Percentiles rank a stretch among this genome's conserved stretches.
Evolutionary conservation across 2,797 vertebrate species (phyloP).

Genomic region (Pristis pectinata): DNA sequence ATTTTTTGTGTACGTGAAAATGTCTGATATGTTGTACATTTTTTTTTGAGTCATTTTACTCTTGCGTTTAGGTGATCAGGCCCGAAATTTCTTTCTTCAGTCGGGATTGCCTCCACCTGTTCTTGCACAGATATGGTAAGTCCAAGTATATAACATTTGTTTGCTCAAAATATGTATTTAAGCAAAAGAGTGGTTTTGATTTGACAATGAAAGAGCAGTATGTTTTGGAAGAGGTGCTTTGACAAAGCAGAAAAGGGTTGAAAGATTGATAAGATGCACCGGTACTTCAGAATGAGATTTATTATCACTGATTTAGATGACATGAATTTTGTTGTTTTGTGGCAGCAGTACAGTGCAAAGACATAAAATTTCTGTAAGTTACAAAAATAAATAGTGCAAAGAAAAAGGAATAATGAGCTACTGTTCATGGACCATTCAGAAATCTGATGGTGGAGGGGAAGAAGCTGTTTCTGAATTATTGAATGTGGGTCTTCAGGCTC

Average conservation of each 20-base stretch:
- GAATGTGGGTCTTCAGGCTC: too few species aligned
- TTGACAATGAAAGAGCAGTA: background rate
- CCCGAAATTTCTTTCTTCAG: constrained; percentile 82
- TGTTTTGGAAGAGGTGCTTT: background rate
- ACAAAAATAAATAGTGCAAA: too few species aligned
- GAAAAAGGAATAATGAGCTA: too few species aligned
- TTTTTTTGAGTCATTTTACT: constrained; percentile 38
- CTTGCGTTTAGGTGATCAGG: constrained; percentile 82
- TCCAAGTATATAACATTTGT: constrained; percentile 40
- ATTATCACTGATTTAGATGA: too few species aligned
- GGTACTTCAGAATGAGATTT: background rate
- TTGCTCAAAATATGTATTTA: background rate
- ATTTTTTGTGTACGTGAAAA: background rate
- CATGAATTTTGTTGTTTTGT: too few species aligned
- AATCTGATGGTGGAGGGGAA: too few species aligned
- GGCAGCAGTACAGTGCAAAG: too few species aligned
- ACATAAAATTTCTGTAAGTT: too few species aligned
- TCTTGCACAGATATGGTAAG: constrained; percentile 97
- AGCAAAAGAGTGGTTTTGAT: background rate
- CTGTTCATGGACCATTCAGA: too few species aligned
- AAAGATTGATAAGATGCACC: background rate
- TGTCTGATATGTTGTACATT: too few species aligned
- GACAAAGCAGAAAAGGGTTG: background rate
- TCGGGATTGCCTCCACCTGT: constrained; percentile 71
- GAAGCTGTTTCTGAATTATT: too few species aligned